These are phyloP conservation scores for Ecliptopera silaceata DNA, from an alignment of 2,888 invertebrate genomes.

Conservation along the genomic window DNA sequence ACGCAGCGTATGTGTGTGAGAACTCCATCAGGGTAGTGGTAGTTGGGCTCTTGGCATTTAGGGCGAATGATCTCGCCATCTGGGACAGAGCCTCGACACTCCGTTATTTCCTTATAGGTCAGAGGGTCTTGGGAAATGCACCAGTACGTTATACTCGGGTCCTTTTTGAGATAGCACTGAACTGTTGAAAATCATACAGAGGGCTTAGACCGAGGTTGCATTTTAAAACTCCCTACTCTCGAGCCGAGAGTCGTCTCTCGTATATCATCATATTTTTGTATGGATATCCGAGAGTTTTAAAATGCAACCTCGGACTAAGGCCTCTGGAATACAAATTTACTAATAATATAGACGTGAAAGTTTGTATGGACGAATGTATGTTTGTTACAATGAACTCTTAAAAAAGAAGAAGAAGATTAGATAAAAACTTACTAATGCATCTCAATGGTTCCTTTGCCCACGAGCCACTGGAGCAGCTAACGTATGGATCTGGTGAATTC, in stretches of 20 bases:
- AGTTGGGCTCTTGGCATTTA: conserved; percentile 20
- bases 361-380: too few relatives aligned
- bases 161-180: conserved; percentile 21
- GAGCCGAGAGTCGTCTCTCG: too few relatives aligned
- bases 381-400: too few relatives aligned
- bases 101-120: conserved; percentile 8
- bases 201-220: too few relatives aligned
- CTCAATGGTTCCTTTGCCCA: conserved; percentile 27
- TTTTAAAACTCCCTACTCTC: too few relatives aligned
- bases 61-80: conserved; percentile 20
- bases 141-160: conserved; percentile 19
- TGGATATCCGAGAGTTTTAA: too few relatives aligned
- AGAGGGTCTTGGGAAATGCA: conserved; percentile 19
- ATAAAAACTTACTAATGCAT: conserved; percentile 18
- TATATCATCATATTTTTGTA: too few relatives aligned
- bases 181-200: not conserved
- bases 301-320: too few relatives aligned
- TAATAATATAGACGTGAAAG: too few relatives aligned
- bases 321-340: too few relatives aligned
- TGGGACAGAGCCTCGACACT: conserved; percentile 20
- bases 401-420: too few relatives aligned
- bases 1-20: conserved; percentile 24
- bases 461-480: conserved; percentile 24
- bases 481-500: conserved; percentile 11
- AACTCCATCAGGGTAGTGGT: conserved; percentile 21